Evolutionary conservation across 2,888 invertebrate species (phyloP).

Genomic region (Aelia acuminata): DNA sequence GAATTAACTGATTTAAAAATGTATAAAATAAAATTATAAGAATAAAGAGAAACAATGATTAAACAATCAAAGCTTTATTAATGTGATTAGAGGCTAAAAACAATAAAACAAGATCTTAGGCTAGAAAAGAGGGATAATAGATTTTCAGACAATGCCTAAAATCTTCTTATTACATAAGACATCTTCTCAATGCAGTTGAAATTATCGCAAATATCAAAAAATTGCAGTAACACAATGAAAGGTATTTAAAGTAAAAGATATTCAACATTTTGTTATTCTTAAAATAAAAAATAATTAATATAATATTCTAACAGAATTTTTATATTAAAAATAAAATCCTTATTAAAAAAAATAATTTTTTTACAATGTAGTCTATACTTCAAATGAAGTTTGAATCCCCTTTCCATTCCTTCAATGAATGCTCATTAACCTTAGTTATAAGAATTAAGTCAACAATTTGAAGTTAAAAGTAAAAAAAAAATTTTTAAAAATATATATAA

Average conservation of each 20-base stretch:
- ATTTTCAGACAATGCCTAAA: background rate
- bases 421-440: too few species aligned
- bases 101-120: background rate
- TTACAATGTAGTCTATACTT: too few species aligned
- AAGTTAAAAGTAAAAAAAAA: too few species aligned
- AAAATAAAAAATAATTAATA: background rate
- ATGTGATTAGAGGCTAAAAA: background rate
- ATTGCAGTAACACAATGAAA: background rate
- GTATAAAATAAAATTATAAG: background rate
- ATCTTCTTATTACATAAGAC: too few species aligned
- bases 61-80: background rate
- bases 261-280: background rate
- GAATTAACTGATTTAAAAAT: background rate
- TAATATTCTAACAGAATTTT: too few species aligned
- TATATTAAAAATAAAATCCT: too few species aligned
- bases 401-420: too few species aligned
- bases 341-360: too few species aligned
- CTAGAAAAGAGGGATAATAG: background rate
- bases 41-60: background rate
- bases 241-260: background rate
- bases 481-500: too few species aligned
- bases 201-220: background rate
- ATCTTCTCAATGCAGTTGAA: background rate
- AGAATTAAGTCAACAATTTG: too few species aligned
- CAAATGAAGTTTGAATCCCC: too few species aligned